phyloP scores from a whole-genome alignment of 23 tunicate species.

The Corella eumyota region DNA sequence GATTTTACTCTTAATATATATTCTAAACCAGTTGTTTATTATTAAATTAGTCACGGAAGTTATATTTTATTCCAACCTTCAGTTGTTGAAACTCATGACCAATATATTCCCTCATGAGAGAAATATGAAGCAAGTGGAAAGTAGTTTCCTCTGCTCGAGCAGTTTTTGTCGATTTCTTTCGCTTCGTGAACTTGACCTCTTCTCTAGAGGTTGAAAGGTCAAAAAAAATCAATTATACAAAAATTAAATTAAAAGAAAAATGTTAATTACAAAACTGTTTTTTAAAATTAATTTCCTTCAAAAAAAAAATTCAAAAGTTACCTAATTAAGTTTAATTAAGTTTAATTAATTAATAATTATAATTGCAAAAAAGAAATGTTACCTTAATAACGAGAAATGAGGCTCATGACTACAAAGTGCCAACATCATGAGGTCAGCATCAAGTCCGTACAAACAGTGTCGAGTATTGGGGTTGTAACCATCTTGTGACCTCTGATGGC shows the following conservation, averaged over 20 bases:
- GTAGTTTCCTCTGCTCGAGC: constrained; percentile 79
- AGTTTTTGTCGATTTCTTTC: background rate
- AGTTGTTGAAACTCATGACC: constrained; percentile 83
- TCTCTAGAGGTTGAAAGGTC: constrained; percentile 35
- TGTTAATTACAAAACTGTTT: too few relatives aligned
- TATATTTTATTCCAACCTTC: too few relatives aligned
- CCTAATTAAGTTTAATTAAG: background rate
- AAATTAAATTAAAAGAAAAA: too few relatives aligned
- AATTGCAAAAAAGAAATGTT: background rate
- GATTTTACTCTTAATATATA: too few relatives aligned
- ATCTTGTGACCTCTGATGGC: constrained; percentile 59
- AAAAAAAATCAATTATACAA: too few relatives aligned
- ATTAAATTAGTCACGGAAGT: too few relatives aligned
- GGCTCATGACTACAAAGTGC: constrained; percentile 96
- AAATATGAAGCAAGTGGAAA: constrained; percentile 85
- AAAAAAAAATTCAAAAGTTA: background rate
- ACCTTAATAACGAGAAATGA: constrained; percentile 92
- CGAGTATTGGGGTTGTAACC: constrained; percentile 77
- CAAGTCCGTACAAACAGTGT: constrained; percentile 95
- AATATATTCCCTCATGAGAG: constrained; percentile 94
- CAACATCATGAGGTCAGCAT: constrained; percentile 95
- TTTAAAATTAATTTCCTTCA: too few relatives aligned
- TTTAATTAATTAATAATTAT: background rate
- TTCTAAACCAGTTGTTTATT: too few relatives aligned
- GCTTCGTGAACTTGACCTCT: constrained; percentile 74